Evolutionary conservation across 2,797 vertebrate species (phyloP), one percentile per base, ranked within the genome.

Genomic region (Falco rusticolus): DNA sequence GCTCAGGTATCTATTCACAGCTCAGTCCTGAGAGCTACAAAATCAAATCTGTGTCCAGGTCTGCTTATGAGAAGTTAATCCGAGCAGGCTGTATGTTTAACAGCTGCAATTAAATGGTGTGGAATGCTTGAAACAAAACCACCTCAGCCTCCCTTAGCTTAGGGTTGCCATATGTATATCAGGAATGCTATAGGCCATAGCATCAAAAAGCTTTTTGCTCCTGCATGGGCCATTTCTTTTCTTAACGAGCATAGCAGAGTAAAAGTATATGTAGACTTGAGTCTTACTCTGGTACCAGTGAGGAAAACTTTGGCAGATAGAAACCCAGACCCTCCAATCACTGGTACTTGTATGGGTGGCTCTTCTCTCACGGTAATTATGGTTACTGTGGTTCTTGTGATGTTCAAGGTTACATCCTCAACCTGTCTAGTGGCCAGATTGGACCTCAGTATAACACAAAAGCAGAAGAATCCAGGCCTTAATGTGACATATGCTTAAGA

Each of bases 261-360:
- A 28, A 20, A 56, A 64, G 20, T 14, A 13, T 11, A 9, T 0
- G 1, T n/a, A 56, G 54, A 16, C 39, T 24, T 0, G 1, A 31
- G 11, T n/a, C 26, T 61, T 70, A 8, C 25, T 24, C 8, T 59
- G 61, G 13, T 57, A 54, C 24, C 28, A n/a, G 26, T 11, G n/a
- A 85, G 28, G 41, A 43, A 15, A 43, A 16, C 41, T 43, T 43
- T 43, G 41, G 41, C 41, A 43, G 41, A 43, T 43, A 43, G 45
- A 63, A 85, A 57, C 19, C 33, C 34, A 61, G 41, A 33, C 11
- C 31, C 12, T 20, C 26, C 26, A 25, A 14, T 51, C 21, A 65
- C 41, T 43, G 19, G 21, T 25, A 33, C 26, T 24, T 29, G 8
- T 34, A 10, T 19, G 39, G 45, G 16, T 53, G 39, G 16, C 31